Base-by-base conservation (phyloP, 2,888 invertebrate genomes). In the Parnassius smintheus region DNA sequence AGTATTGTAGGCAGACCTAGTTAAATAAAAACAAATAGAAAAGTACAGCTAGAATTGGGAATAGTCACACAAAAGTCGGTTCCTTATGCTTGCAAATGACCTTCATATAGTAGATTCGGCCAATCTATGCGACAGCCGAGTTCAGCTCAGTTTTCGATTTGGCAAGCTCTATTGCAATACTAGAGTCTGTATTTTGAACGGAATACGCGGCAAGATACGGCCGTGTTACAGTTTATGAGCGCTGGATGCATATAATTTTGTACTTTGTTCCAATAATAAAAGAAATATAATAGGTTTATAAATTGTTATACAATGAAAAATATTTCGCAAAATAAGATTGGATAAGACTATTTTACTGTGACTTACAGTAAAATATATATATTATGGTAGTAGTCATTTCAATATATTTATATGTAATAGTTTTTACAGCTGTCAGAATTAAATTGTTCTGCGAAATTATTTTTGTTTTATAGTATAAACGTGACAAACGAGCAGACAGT, bases 141-240 rank as follows among this genome's bases (percentile, higher is more conserved):
- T 72, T 73, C 68, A 78, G 81, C 82, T 83, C 78, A 83, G 83
- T 81, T 83, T 85, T 85, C 86, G 84, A 86, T 86, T 86, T 86
- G 86, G 86, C 86, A 86, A 80, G 79, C 76, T 63, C 63, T 70
- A 63, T 62, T 57, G 75, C 81, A 76, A 80, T 84, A 76, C 75
- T 72, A 72, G 72, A 66, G 65, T 68, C 63, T 65, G 71, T 70
- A 72, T 71, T 68, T 66, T 63, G 66, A 65, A 59, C 51, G 56
- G 49, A 13, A 18, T 13, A 53, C 46, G 48, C 42, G 18, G 52
- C 41, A 54, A 70, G 71, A 72, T 67, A 66, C 66, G 65, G 66
- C 55, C 59, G 66, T 66, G 73, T 66, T 50, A 60, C 70, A 64
- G 65, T 72, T 72, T 70, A 70, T 71, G 62, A 54, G 12, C 18